These are phyloP conservation scores for Benthochromis sp. DNA, from an alignment of 2,113 vertebrate species.

Conservation along the genomic window DNA sequence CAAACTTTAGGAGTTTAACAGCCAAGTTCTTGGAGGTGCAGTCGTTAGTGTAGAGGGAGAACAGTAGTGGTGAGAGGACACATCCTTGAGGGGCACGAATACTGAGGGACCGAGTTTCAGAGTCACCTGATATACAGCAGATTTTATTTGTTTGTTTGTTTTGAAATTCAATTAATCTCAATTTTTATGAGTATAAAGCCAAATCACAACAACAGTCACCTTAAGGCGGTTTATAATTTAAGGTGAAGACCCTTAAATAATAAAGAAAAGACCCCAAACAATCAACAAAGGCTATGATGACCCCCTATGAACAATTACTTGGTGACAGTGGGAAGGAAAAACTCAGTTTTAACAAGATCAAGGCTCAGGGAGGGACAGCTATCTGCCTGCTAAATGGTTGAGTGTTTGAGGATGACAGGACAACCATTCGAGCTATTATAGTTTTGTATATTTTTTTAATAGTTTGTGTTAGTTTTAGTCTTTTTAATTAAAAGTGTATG, in stretches of 20 bases:
- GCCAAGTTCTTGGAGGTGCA: too few species aligned
- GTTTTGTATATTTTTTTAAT: background rate
- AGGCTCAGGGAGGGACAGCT: background rate
- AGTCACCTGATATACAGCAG: background rate
- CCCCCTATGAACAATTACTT: background rate
- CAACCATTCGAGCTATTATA: background rate
- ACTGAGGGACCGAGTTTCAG: too few species aligned
- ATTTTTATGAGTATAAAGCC: background rate
- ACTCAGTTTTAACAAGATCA: background rate
- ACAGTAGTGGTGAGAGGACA: too few species aligned
- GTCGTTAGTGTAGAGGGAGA: too few species aligned
- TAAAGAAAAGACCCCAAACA: background rate
- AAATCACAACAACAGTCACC: background rate
- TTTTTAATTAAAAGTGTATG: background rate
- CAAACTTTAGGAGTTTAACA: too few species aligned
- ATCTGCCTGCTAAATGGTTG: background rate
- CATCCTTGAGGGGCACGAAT: too few species aligned
- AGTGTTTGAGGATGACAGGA: background rate
- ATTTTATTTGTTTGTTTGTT: background rate
- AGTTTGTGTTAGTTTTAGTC: background rate
- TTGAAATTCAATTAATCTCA: background rate
- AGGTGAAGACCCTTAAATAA: background rate
- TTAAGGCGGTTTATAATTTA: background rate
- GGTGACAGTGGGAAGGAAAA: background rate
- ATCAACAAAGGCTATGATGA: background rate